These are phyloP conservation scores for Brachionus angularis DNA, from an alignment of 1,140 invertebrate species.

Conservation along the genomic window DNA sequence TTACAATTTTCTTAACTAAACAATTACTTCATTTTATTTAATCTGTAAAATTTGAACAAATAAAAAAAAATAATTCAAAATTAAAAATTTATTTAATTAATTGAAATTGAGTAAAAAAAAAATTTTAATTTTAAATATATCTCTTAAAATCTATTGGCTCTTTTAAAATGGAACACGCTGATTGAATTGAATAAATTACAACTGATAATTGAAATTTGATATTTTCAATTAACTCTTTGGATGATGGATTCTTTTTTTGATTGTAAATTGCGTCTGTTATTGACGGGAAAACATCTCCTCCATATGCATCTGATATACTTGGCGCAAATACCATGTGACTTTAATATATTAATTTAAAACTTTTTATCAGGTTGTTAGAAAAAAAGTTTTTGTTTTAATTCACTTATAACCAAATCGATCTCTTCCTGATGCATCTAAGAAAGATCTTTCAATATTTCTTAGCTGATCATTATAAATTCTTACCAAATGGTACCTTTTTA, in stretches of 20 bases:
- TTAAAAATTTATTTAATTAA: not conserved
- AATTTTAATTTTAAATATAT: conserved; percentile 18
- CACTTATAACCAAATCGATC: conserved; percentile 7
- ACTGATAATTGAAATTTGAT: conserved; percentile 36
- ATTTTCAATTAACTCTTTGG: conserved; percentile 10
- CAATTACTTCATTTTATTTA: no score
- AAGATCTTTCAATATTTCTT: conserved; percentile 28
- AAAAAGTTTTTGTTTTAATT: no score
- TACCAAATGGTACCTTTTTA: not conserved
- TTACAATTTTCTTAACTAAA: no score
- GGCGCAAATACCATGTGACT: conserved; percentile 44
- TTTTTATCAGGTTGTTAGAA: not conserved
- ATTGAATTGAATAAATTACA: conserved; percentile 38
- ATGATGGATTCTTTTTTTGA: conserved; percentile 3
- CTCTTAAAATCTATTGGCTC: conserved; percentile 35
- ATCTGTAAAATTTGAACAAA: no score
- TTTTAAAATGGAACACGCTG: conserved; percentile 20
- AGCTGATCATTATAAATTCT: conserved; percentile 39
- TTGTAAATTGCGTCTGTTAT: conserved; percentile 32
- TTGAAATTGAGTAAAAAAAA: not conserved
- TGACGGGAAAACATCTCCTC: conserved; percentile 37
- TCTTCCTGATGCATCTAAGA: conserved; percentile 5
- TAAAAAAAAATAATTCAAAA: no score
- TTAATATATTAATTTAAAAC: not conserved
- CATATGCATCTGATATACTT: conserved; percentile 24